A percentile compares a stretch with the other conserved stretches of the same genome.
Conservation (phyloP, 2,797 vertebrate species). For the Schizopygopsis pylzovi region DNA sequence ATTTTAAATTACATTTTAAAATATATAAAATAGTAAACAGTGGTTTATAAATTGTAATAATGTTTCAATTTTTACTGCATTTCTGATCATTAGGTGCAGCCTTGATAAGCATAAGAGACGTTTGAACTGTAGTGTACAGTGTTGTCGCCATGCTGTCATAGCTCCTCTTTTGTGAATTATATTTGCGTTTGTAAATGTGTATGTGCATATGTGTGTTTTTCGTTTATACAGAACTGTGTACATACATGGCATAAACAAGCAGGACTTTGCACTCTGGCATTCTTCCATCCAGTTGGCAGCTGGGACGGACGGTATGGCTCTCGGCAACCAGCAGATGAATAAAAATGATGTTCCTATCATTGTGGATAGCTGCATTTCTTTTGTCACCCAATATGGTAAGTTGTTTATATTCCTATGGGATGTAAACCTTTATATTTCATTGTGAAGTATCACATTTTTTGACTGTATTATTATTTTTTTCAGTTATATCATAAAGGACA, state of each 20-base stretch:
- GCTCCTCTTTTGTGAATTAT: not conserved
- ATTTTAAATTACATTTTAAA: not conserved
- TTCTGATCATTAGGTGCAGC: not conserved
- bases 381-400: slow-evolving; percentile 96
- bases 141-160: not conserved
- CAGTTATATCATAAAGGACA: not conserved
- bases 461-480: not conserved
- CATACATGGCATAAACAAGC: slow-evolving; percentile 87
- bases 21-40: not conserved
- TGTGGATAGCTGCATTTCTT: slow-evolving; percentile 96
- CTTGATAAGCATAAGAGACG: not conserved
- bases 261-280: slow-evolving; percentile 93
- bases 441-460: not conserved
- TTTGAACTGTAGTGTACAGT: not conserved
- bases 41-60: not conserved
- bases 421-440: slow-evolving; percentile 19
- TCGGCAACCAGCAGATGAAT: slow-evolving; percentile 94
- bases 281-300: slow-evolving; percentile 91
- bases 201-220: not conserved
- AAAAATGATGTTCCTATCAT: slow-evolving; percentile 94
- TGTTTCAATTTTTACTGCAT: not conserved
- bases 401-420: not conserved
- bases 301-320: slow-evolving; percentile 88
- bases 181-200: slow-evolving; percentile 42
- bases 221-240: slow-evolving; percentile 86